Base-by-base conservation (phyloP, 2,113 vertebrate species). In the Ceyx margarethae region DNA sequence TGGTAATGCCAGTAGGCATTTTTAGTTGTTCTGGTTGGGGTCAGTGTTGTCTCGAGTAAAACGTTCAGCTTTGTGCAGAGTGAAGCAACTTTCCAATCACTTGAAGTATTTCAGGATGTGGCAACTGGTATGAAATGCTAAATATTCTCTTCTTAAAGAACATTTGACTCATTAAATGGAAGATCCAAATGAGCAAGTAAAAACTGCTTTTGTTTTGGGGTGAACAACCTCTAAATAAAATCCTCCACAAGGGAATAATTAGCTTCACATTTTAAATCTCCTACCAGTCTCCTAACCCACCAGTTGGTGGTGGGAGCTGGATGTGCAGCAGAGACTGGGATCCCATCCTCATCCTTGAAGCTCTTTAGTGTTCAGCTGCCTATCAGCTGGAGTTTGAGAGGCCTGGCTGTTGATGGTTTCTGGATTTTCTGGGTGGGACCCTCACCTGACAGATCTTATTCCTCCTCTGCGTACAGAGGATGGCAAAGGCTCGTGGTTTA, bases 381-480 rank as follows among this genome's bases (percentile, higher is more conserved):
- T 21, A 31, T 13, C 4, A 45, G 51, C 3, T 0, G 13, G 23
- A 31, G 1, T 43, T 10, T 6, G 54, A 37, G 33, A 18, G 23
- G 13, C 10, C 1, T 0, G 5, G 37, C 29, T 20, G 29, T 14
- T 37, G 4, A 1, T 5, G 1, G 9, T 9, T 26, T 42, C 31
- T 25, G 40, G n/a, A 5, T 9, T 11, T 29, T 48, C 15, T 7
- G 25, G 21, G 46, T 29, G 37, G 23, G 21, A 48, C 28, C 46
- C 23, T 3, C 15, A 3, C 26, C 15, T 9, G 37, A 13, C 37
- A 25, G 28, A 64, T 71, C 65, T 51, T 40, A 7, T 46, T 15
- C 11, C 29, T 21, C 17, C 29, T 18, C 33, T 1, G 5, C 1
- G 3, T 0, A 0, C 3, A 2, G 58, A 15, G 35, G 48, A 13